Base-by-base conservation (phyloP, 64 coral and sea anemone genomes). In the Platygyra sinensis region DNA sequence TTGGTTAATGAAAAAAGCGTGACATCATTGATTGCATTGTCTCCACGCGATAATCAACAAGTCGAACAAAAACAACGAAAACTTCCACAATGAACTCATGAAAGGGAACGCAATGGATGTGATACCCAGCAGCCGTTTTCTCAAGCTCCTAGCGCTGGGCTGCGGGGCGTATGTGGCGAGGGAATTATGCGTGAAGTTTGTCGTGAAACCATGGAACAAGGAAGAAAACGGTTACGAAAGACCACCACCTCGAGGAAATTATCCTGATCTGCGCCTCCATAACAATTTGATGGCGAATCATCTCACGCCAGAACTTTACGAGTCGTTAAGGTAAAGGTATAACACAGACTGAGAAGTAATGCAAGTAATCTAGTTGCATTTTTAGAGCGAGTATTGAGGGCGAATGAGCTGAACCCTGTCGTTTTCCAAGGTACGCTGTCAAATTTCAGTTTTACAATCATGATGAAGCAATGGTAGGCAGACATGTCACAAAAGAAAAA, bases 211-310 rank as follows among this genome's bases (percentile, higher is more conserved):
- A 12, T 92, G 81, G 90, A 87, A 82, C 20, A 79, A 71, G 38
- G 76, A 83, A 73, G 69, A 72, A 18, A 22, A 92, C 10, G 88
- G 95, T 29, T 97, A 91, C 25, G 72, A 93, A 74, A 76, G 95
- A 64, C 42, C 30, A 39, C 95, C 82, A 25, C 90, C 95, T 20
- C 62, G 87, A 10, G 88, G 75, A 36, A 88, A 93, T 29, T 94
- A 86, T 50, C 95, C 95, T 20, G 95, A 97, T 67, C 79, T 97
- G 2, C 91, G 95, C 62, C 76, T 94, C 29, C 91, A 97, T 67
- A 97, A 97, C 60, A 97, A 90, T 29, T 14, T 91, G 8, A 83
- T 97, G 51, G 95, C 95, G 49, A 89, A 52, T 4, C 73, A 96
- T 33, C 89, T 96, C 10, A 88, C 91, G 8, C 95, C 95, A 22